Base-by-base conservation (phyloP, 2,113 vertebrate species). In the Chionodraco myersi region DNA sequence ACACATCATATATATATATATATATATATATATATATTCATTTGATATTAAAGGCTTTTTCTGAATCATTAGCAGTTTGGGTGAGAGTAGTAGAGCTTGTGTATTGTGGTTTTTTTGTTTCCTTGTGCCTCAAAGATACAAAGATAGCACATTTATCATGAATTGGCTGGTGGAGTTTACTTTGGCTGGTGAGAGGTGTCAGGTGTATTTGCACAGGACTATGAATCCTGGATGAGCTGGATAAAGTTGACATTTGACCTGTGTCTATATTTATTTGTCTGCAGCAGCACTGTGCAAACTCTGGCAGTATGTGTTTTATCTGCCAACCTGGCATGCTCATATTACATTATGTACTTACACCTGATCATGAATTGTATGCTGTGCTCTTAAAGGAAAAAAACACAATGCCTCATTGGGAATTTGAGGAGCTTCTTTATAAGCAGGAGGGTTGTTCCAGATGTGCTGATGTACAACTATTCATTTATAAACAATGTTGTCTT, bases 171-270 rank as follows among this genome's bases (percentile, higher is more conserved):
- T 41, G 5, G 5, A 41, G 36, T 41, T 41, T 5, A 7, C 7
- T 7, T 41, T 41, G 36, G 36, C 36, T 41, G 6, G 60, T 47
- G 52, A 58, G 21, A 69, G 56, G 36, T 75, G 16, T 86, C 73
- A 47, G 60, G 69, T 88, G 52, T 89, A 34, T 92, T 91, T 91
- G 44, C 77, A 70, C 47, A 77, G 65, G 63, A 82, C 2, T 59
- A 6, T 30, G 63, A 84, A 41, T 41, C 36, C 36, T 7, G 36
- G 36, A 36, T 36, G 1, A 36, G 36, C 21, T 15, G 13, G 6
- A 8, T 7, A 6, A 60, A 41, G 36, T 41, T 8, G 36, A 41
- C 57, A 36, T 57, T 15, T 4, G 10, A 71, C 21, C 6, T 60
- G 6, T 30, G 36, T 63, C 67, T 51, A 64, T 82, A 82, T 80